Evolutionary conservation across 1,140 invertebrate species (phyloP).

Genomic region (Drosophila teissieri): DNA sequence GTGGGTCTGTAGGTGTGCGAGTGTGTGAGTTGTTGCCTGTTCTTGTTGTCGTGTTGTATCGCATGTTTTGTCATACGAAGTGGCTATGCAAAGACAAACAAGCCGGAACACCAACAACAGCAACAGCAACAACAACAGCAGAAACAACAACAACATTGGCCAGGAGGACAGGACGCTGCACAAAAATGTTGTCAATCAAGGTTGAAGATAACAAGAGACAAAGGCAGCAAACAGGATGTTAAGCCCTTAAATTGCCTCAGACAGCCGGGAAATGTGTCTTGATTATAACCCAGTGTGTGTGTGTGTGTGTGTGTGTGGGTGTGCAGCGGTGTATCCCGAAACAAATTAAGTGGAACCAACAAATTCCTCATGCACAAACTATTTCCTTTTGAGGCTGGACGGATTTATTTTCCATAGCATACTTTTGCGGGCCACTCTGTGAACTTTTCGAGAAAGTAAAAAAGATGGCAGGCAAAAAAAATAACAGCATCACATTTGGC

Average conservation of each 20-base stretch:
- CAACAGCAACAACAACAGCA: constrained; percentile 12
- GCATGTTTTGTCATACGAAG: constrained; percentile 79
- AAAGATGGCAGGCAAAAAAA: not conserved
- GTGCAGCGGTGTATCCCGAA: constrained; percentile 3
- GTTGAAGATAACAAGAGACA: constrained; percentile 70
- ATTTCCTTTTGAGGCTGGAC: constrained; percentile 19
- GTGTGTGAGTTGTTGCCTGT: constrained; percentile 32
- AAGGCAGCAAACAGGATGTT: constrained; percentile 42
- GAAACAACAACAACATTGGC: constrained; percentile 7
- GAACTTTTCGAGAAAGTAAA: not conserved
- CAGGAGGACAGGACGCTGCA: constrained; percentile 41
- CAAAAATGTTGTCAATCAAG: constrained; percentile 81
- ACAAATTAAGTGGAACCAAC: constrained; percentile 27
- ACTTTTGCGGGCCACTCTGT: constrained; percentile 12
- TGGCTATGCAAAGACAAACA: constrained; percentile 71
- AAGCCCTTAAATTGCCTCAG: constrained; percentile 48
- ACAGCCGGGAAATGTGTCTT: constrained; percentile 33
- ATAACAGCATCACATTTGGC: too few species aligned
- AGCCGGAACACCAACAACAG: constrained; percentile 32
- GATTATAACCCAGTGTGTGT: constrained; percentile 15
- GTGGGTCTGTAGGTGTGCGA: too few species aligned
- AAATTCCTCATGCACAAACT: constrained; percentile 23
- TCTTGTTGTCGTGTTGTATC: constrained; percentile 66
- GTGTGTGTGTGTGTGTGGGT: constrained; percentile 8
- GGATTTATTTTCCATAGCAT: constrained; percentile 35